Evolutionary conservation across 2,888 invertebrate species (phyloP).

Genomic region (Thymelicus lineola): DNA sequence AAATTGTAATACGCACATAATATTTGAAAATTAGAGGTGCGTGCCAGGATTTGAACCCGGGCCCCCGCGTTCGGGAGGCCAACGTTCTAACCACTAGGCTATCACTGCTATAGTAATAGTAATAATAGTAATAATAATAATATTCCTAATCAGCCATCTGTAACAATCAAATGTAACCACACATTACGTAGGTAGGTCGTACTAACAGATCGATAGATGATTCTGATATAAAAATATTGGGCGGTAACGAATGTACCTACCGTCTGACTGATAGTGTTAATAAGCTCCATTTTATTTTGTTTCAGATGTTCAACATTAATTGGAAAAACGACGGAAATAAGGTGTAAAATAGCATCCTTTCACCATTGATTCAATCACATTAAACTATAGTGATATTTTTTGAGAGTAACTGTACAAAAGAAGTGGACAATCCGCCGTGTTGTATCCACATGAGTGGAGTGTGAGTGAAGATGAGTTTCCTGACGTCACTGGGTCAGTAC

Average conservation of each 20-base stretch:
- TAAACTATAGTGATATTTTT: no score
- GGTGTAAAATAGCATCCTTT: neutral
- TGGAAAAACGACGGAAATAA: neutral
- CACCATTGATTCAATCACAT: neutral
- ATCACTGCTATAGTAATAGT: no score
- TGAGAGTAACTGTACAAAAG: no score
- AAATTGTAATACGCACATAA: no score
- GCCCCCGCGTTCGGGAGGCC: no score
- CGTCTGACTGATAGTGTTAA: neutral
- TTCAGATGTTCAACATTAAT: conserved; percentile 23
- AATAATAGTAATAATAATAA: no score
- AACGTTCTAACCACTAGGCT: no score
- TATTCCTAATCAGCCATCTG: no score
- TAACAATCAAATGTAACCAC: no score
- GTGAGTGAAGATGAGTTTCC: conserved; percentile 90
- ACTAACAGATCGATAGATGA: neutral
- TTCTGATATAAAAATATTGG: neutral
- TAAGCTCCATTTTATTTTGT: conserved; percentile 12
- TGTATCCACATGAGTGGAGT: conserved; percentile 47
- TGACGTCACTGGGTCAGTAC: conserved; percentile 93
- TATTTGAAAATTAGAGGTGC: no score
- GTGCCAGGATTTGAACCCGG: no score
- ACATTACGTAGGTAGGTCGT: neutral
- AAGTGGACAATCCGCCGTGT: conserved; percentile 8
- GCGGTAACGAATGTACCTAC: neutral